Evolutionary conservation across 2,113 vertebrate genomes (phyloP).

Genomic region (Rhabdomys dilectus): DNA sequence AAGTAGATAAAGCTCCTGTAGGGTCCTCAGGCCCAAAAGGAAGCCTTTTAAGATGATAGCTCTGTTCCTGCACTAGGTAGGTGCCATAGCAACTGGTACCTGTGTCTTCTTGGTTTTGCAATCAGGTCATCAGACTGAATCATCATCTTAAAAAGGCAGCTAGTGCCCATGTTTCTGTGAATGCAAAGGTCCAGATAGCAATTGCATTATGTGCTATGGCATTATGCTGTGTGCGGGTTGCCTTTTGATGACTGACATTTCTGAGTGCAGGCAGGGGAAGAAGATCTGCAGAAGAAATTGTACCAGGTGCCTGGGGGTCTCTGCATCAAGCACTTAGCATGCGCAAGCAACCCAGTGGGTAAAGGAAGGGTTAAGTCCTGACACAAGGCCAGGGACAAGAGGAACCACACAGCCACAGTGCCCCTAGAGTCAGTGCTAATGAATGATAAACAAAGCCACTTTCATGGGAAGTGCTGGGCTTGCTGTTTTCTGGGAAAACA

Average conservation of each 20-base stretch:
- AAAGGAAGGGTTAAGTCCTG: slow-evolving; percentile 69
- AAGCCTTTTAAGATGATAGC: background rate
- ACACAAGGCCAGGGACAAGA: background rate
- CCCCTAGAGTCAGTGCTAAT: slow-evolving; percentile 49
- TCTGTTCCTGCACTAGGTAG: background rate
- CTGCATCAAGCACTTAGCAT: background rate
- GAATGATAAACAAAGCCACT: slow-evolving; percentile 77
- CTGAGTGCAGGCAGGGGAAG: rapidly evolving
- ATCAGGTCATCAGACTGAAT: no score
- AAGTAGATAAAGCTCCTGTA: background rate
- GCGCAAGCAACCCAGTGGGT: background rate
- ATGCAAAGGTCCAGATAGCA: background rate
- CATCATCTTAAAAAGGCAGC: background rate
- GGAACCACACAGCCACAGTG: slow-evolving; percentile 55
- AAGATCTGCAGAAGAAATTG: no score
- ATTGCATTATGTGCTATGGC: background rate
- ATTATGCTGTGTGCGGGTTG: rapidly evolving
- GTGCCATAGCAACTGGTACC: background rate
- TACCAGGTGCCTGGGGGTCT: background rate
- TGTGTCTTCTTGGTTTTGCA: background rate
- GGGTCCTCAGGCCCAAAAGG: background rate
- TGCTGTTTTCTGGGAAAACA: slow-evolving; percentile 49
- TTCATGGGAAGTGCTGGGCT: slow-evolving; percentile 69
- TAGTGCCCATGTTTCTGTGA: background rate
- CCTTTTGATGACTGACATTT: rapidly evolving